Evolutionary conservation across 92 coral and sea anemone genomes (phyloP).

Genomic region (Siderastrea radians): DNA sequence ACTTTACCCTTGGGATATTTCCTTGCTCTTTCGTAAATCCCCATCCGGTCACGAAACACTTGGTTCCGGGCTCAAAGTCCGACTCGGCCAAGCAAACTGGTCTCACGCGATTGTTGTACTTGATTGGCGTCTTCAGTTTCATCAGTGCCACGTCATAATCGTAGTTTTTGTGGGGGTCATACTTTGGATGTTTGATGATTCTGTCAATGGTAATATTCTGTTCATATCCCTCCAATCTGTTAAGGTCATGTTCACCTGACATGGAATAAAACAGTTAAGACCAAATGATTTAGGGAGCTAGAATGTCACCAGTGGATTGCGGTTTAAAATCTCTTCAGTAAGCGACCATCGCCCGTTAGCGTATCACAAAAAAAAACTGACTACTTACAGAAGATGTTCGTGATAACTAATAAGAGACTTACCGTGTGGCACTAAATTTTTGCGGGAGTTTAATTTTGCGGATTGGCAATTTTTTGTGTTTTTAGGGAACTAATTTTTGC

Average conservation of each 20-base stretch:
- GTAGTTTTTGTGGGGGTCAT: conserved; percentile 62
- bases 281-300: too few relatives aligned
- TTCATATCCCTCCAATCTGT: conserved; percentile 75
- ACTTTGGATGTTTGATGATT: conserved; percentile 78
- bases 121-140: conserved; percentile 81
- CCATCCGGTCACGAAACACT: conserved; percentile 85
- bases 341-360: too few relatives aligned
- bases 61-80: conserved; percentile 60
- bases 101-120: conserved; percentile 77
- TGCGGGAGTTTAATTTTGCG: too few relatives aligned
- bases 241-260: conserved; percentile 87
- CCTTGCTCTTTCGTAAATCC: conserved; percentile 81
- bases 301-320: too few relatives aligned
- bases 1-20: conserved; percentile 65
- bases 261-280: too few relatives aligned
- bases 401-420: too few relatives aligned
- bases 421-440: too few relatives aligned
- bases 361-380: too few relatives aligned
- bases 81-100: conserved; percentile 88
- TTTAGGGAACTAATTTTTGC: too few relatives aligned
- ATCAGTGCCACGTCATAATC: conserved; percentile 92
- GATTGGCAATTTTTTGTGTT: too few relatives aligned
- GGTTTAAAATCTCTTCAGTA: too few relatives aligned
- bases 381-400: too few relatives aligned
- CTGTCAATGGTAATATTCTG: conserved; percentile 75